These are phyloP conservation scores for Andricus grossulariae DNA, from an alignment of 1,140 invertebrate species.

Conservation along the genomic window DNA sequence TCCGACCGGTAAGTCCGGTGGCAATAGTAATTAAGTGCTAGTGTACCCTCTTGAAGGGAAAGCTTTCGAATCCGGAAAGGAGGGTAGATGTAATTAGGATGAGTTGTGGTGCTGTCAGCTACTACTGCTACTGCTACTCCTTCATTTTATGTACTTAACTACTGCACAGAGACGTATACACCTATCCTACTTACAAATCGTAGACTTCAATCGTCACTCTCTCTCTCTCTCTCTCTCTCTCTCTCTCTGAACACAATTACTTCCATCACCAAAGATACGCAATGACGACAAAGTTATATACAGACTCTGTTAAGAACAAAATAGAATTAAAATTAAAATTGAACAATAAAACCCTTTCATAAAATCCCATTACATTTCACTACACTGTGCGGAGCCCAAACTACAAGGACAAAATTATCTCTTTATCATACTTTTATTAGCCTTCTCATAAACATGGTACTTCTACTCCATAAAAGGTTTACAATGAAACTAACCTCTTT, in stretches of 20 bases:
- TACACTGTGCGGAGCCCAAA: not conserved
- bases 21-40: slow-evolving; percentile 68
- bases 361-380: too few species aligned
- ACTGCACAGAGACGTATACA: slow-evolving; percentile 3
- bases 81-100: slow-evolving; percentile 70
- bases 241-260: too few species aligned
- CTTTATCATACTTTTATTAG: slow-evolving; percentile 6
- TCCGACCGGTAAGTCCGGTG: slow-evolving; percentile 56
- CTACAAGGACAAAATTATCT: not conserved
- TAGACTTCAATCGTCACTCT: not conserved
- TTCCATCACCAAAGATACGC: too few species aligned
- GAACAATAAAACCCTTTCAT: too few species aligned
- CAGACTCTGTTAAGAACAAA: too few species aligned
- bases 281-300: too few species aligned
- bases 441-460: not conserved
- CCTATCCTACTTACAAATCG: not conserved
- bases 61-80: slow-evolving; percentile 62
- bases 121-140: slow-evolving; percentile 24
- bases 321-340: too few species aligned
- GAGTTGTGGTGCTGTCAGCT: slow-evolving; percentile 61
- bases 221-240: not conserved
- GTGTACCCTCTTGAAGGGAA: slow-evolving; percentile 59
- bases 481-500: slow-evolving; percentile 13
- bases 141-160: slow-evolving; percentile 27
- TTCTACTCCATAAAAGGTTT: not conserved